A percentile compares a stretch with the other conserved stretches of the same genome.
Conservation (phyloP, 2,888 invertebrate genomes). For the Zelleria hepariella region DNA sequence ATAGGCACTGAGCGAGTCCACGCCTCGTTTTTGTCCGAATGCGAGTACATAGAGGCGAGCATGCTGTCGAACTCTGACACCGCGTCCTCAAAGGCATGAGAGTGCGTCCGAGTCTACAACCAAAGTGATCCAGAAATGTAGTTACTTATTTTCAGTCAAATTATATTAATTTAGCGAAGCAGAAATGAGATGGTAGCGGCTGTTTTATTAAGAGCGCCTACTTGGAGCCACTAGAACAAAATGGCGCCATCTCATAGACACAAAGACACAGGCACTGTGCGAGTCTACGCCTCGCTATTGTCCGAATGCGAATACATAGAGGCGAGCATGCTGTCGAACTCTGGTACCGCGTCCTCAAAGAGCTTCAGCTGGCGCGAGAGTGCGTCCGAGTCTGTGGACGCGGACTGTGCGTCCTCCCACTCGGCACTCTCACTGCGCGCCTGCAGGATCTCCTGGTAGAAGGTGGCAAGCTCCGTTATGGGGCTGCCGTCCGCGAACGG, state of each 20-base stretch:
- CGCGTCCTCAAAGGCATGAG: slow-evolving; percentile 79
- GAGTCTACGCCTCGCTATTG: slow-evolving; percentile 15
- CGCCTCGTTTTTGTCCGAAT: slow-evolving; percentile 31
- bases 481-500: slow-evolving; percentile 83
- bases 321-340: slow-evolving; percentile 83
- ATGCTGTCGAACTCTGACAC: slow-evolving; percentile 83
- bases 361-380: slow-evolving; percentile 79
- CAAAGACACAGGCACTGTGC: neutral
- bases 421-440: slow-evolving; percentile 63
- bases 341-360: slow-evolving; percentile 81
- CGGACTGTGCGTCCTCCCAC: slow-evolving; percentile 26
- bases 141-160: no score
- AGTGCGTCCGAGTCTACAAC: slow-evolving; percentile 72
- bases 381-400: slow-evolving; percentile 57
- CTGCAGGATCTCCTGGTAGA: slow-evolving; percentile 84
- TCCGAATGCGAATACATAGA: slow-evolving; percentile 74
- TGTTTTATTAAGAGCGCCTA: no score
- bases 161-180: no score
- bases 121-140: no score
- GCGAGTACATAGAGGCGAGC: slow-evolving; percentile 77
- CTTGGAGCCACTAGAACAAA: no score
- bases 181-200: no score
- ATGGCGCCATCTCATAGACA: no score
- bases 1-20: neutral
- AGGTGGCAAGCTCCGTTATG: slow-evolving; percentile 81